A percentile compares a stretch with the other conserved stretches of the same genome.
These are phyloP conservation scores for Eupithecia insigniata DNA, from an alignment of 2,888 invertebrate genomes.

Conservation along the genomic window DNA sequence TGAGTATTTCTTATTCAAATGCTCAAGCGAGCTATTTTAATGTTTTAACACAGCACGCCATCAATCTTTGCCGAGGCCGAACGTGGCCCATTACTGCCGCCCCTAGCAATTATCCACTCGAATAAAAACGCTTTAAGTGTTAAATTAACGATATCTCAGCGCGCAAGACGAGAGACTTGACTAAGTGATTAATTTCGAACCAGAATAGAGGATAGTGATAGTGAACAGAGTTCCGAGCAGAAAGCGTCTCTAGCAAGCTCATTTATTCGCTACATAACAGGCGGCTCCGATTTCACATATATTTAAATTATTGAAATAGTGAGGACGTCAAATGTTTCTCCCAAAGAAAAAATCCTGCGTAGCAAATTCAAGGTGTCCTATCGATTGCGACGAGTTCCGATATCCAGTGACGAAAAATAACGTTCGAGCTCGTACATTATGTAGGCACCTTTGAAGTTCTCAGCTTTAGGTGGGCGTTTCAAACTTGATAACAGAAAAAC, in stretches of 20 bases:
- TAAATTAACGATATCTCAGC: conserved; percentile 82
- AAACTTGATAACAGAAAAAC: conserved; percentile 50
- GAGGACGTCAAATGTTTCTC: conserved; percentile 24
- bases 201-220: conserved; percentile 55
- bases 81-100: conserved; percentile 76
- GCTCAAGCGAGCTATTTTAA: conserved; percentile 76
- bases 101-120: conserved; percentile 81
- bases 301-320: conserved; percentile 35
- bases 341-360: conserved; percentile 23
- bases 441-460: conserved; percentile 37
- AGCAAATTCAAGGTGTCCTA: conserved; percentile 27
- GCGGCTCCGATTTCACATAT: conserved; percentile 32
- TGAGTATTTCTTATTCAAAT: conserved; percentile 78
- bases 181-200: conserved; percentile 77
- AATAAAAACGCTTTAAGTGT: conserved; percentile 83
- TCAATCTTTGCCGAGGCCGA: conserved; percentile 78
- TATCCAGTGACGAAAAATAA: conserved; percentile 33
- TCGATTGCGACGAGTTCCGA: conserved; percentile 28
- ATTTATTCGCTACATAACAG: conserved; percentile 52
- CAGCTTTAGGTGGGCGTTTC: conserved; percentile 24
- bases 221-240: conserved; percentile 55
- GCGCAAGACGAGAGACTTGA: conserved; percentile 66
- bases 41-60: conserved; percentile 76
- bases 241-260: conserved; percentile 51
- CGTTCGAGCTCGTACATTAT: conserved; percentile 35